Evolutionary conservation across 2,888 invertebrate species (phyloP).

Genomic region (Mystacides longicornis): DNA sequence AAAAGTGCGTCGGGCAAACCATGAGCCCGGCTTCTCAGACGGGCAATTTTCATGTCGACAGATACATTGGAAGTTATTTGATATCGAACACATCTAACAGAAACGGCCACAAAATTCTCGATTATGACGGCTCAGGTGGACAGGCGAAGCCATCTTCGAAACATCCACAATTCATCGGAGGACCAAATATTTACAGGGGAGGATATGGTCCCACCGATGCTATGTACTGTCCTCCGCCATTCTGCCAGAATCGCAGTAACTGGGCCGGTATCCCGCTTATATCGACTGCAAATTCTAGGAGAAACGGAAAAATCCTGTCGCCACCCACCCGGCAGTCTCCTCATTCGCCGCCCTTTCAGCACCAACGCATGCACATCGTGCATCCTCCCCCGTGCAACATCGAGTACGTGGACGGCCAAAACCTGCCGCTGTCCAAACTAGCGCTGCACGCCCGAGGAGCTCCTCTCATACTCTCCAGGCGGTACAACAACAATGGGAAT

Average conservation of each 20-base stretch:
- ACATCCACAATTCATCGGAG: constrained; percentile 29
- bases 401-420: constrained; percentile 33
- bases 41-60: constrained; percentile 53
- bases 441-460: constrained; percentile 80
- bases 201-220: constrained; percentile 19
- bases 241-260: constrained; percentile 51
- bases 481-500: constrained; percentile 40
- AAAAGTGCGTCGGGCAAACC: constrained; percentile 20
- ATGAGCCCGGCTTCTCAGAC: constrained; percentile 25
- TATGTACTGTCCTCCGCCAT: constrained; percentile 37
- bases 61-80: constrained; percentile 56
- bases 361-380: constrained; percentile 19
- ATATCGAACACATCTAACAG: constrained; percentile 36
- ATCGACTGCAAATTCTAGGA: constrained; percentile 63
- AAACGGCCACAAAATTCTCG: constrained; percentile 16
- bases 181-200: constrained; percentile 35
- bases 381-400: constrained; percentile 16
- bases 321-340: constrained; percentile 48
- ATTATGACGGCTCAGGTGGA: constrained; percentile 11
- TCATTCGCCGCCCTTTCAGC: constrained; percentile 18
- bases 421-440: constrained; percentile 60
- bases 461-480: constrained; percentile 68
- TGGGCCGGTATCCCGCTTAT: constrained; percentile 79
- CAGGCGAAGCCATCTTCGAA: constrained; percentile 13
- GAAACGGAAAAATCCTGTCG: constrained; percentile 26